Conservation (phyloP, 2,888 invertebrate species). For the Yponomeuta cagnagella region DNA sequence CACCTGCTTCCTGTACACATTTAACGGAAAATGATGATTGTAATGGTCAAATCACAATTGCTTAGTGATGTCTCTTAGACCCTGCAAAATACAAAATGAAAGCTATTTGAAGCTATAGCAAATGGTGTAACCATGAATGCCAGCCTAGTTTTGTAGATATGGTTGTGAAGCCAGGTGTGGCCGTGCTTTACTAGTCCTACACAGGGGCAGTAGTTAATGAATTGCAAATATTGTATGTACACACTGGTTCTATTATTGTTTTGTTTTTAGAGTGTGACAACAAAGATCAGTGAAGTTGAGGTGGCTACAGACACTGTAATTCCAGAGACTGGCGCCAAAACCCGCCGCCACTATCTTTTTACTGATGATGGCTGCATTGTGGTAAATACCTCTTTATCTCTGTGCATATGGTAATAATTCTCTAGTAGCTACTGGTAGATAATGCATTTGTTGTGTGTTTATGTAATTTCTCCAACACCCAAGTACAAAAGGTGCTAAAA, state of each 20-base stretch:
- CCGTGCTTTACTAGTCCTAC: no score
- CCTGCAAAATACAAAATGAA: no score
- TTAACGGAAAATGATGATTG: no score
- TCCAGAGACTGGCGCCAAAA: slow-evolving; percentile 48
- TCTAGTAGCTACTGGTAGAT: neutral
- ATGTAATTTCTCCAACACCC: neutral
- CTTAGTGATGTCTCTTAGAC: no score
- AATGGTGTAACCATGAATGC: no score
- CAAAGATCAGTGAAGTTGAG: slow-evolving; percentile 66
- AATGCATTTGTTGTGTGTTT: neutral
- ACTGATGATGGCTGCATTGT: slow-evolving; percentile 59
- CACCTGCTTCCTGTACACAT: no score
- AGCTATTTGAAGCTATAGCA: no score
- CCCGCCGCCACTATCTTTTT: slow-evolving; percentile 56
- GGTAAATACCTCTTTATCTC: slow-evolving; percentile 38
- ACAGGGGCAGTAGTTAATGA: no score
- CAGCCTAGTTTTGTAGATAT: no score
- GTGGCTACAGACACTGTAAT: slow-evolving; percentile 58
- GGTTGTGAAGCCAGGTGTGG: no score
- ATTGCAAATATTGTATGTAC: no score
- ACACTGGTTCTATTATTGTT: neutral
- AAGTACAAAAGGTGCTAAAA: neutral
- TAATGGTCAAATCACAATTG: no score
- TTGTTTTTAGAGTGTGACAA: slow-evolving; percentile 72
- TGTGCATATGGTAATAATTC: neutral